Evolutionary conservation across 92 coral and sea anemone species (phyloP).

Genomic region (Muricea muricata): DNA sequence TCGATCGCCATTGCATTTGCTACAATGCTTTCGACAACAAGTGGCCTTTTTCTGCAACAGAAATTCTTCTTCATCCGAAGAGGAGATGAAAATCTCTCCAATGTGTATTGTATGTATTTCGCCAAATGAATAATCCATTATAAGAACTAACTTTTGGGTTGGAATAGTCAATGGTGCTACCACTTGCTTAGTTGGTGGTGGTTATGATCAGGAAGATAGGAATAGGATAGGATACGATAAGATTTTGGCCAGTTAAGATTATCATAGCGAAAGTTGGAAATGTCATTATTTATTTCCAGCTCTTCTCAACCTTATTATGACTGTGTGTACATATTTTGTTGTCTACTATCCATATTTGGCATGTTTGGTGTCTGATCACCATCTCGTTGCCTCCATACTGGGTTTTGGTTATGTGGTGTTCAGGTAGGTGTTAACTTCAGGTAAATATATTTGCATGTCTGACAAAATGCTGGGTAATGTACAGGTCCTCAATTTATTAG

Average conservation of each 20-base stretch:
- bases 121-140: neutral
- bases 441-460: no score
- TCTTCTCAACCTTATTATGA: neutral
- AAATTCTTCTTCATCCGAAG: neutral
- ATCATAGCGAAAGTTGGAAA: no score
- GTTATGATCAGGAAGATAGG: no score
- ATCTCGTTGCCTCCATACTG: neutral
- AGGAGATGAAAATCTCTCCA: neutral
- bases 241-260: no score
- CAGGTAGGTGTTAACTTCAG: neutral
- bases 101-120: neutral
- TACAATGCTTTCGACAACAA: neutral
- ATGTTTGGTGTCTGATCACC: neutral
- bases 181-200: no score
- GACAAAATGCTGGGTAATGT: no score
- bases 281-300: neutral
- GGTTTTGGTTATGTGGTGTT: neutral
- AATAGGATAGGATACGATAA: no score
- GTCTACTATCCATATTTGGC: constrained; percentile 1
- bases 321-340: neutral
- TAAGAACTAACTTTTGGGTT: no score
- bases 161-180: no score
- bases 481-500: no score
- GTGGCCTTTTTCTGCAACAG: neutral
- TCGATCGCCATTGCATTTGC: neutral